phyloP scores from a whole-genome alignment of 1,140 invertebrate species.

The Pseudachorutes palmiensis region DNA sequence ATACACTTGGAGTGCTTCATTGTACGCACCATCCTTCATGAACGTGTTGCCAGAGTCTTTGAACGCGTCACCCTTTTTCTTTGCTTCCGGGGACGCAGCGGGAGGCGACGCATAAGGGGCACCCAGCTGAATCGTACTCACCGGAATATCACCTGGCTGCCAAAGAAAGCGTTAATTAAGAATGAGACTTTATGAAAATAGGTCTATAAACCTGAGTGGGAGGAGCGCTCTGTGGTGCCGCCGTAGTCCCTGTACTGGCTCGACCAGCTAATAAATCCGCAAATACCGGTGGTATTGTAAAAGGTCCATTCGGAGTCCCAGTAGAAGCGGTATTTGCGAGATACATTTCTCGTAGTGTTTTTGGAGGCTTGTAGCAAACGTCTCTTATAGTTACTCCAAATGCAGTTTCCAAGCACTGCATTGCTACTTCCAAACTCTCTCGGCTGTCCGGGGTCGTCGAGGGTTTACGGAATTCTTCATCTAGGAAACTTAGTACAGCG shows the following conservation, averaged over 20 bases:
- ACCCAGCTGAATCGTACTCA: background rate
- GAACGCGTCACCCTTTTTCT: conserved; percentile 59
- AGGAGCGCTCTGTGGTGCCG: background rate
- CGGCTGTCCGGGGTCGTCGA: conserved; percentile 51
- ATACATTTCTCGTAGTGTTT: conserved; percentile 13
- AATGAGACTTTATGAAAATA: too few relatives aligned
- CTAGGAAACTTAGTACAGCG: conserved; percentile 28
- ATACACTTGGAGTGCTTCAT: conserved; percentile 72
- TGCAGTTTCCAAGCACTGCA: conserved; percentile 75
- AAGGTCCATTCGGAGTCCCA: background rate
- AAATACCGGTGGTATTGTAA: background rate
- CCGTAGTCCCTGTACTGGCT: background rate
- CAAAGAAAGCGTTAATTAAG: too few relatives aligned
- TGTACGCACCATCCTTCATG: conserved; percentile 69
- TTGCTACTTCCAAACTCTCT: conserved; percentile 73
- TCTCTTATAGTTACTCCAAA: conserved; percentile 52
- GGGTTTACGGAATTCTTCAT: conserved; percentile 29
- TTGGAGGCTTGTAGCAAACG: conserved; percentile 36
- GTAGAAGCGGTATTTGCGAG: background rate
- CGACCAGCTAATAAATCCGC: background rate
- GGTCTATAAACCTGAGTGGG: too few relatives aligned
- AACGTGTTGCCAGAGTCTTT: conserved; percentile 78
- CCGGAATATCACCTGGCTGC: background rate
- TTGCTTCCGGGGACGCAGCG: conserved; percentile 48
- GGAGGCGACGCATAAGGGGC: conserved; percentile 10